A percentile compares a stretch with the other conserved stretches of the same genome.
Conservation (phyloP, 2,888 invertebrate species). For the Drosophila maculinotata region DNA sequence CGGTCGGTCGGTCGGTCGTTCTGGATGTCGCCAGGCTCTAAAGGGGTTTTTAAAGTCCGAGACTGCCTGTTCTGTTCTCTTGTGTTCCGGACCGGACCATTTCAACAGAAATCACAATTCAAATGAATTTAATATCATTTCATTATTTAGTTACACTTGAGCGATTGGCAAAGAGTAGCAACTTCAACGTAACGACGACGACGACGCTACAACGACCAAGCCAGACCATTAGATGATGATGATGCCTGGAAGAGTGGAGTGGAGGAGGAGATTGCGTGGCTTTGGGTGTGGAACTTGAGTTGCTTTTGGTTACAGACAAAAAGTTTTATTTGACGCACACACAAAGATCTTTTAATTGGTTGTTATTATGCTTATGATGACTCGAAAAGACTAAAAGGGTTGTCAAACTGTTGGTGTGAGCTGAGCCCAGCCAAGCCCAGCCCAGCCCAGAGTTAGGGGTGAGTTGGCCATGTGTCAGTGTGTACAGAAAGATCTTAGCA, state of each 20-base stretch:
- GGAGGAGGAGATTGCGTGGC: not conserved
- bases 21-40: constrained; percentile 46
- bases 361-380: constrained; percentile 68
- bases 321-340: constrained; percentile 54
- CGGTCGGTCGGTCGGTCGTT: constrained; percentile 50
- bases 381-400: constrained; percentile 64
- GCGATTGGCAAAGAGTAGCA: constrained; percentile 78
- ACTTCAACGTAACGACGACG: constrained; percentile 22
- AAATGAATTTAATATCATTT: constrained; percentile 85
- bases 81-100: constrained; percentile 51
- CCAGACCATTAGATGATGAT: constrained; percentile 24
- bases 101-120: constrained; percentile 84
- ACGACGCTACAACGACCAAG: constrained; percentile 18
- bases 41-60: constrained; percentile 53
- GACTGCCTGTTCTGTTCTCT: constrained; percentile 40
- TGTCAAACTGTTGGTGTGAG: constrained; percentile 39
- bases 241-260: not conserved
- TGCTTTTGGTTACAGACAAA: constrained; percentile 69
- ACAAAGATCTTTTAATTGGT: constrained; percentile 76
- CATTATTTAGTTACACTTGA: constrained; percentile 84
- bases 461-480: constrained; percentile 17
- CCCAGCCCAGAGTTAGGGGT: constrained; percentile 45
- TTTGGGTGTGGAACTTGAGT: constrained; percentile 63
- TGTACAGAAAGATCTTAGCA: constrained; percentile 1
- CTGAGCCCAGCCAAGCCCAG: too few species aligned